These are phyloP conservation scores for Drosophila neutralis DNA, from an alignment of 2,888 invertebrate genomes.

Conservation along the genomic window DNA sequence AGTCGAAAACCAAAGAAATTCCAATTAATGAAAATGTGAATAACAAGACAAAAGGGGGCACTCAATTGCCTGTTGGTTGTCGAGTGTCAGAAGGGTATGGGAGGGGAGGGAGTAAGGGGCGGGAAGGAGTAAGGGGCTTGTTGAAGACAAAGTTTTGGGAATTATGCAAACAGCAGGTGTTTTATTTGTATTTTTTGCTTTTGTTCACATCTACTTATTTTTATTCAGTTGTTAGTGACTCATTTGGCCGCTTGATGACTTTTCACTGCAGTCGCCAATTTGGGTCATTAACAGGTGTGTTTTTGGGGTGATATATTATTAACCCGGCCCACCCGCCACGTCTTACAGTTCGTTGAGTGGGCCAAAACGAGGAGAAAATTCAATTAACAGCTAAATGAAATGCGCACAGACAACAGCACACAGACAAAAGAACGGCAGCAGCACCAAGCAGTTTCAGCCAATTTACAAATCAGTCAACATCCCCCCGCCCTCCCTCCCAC, in stretches of 20 bases:
- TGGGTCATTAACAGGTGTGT: slow-evolving; percentile 74
- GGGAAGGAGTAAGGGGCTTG: not conserved
- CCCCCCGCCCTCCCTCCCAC: not conserved
- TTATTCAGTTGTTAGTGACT: slow-evolving; percentile 30
- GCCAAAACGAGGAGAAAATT: slow-evolving; percentile 59
- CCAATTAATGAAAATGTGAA: slow-evolving; percentile 75
- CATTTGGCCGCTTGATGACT: slow-evolving; percentile 37
- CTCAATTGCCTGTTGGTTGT: not conserved
- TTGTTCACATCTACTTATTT: not conserved
- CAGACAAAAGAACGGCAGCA: slow-evolving; percentile 18
- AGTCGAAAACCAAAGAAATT: slow-evolving; percentile 66
- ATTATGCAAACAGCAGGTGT: slow-evolving; percentile 79
- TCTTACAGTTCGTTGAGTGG: slow-evolving; percentile 28
- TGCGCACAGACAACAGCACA: slow-evolving; percentile 50
- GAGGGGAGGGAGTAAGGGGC: not conserved
- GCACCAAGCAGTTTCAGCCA: slow-evolving; percentile 21
- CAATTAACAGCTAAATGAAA: slow-evolving; percentile 81
- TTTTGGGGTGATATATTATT: slow-evolving; percentile 33
- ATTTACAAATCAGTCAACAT: slow-evolving; percentile 33
- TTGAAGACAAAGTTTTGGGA: slow-evolving; percentile 18
- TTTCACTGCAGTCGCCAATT: slow-evolving; percentile 69
- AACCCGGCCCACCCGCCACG: slow-evolving; percentile 9
- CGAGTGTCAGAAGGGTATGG: not conserved
- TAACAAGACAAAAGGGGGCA: slow-evolving; percentile 30
- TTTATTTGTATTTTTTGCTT: slow-evolving; percentile 34